These are phyloP conservation scores for Echinarachnius parma DNA, from an alignment of 53 echinoderm and acorn worm genomes.

Conservation along the genomic window DNA sequence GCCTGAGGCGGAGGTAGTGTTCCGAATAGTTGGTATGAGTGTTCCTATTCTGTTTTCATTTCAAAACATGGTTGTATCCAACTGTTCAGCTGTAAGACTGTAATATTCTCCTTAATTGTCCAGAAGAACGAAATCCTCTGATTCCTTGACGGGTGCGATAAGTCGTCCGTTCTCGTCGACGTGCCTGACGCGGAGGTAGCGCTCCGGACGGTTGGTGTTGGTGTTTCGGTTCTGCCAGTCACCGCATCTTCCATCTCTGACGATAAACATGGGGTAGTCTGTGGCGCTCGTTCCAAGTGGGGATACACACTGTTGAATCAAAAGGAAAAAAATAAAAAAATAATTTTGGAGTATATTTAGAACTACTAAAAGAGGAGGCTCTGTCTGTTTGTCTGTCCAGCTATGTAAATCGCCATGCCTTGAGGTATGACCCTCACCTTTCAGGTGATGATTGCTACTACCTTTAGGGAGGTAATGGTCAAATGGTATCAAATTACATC, in stretches of 20 bases:
- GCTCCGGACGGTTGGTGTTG: conserved; percentile 37
- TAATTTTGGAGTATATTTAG: neutral
- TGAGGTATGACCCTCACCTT: too few species aligned
- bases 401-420: too few species aligned
- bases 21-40: too few species aligned
- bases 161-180: conserved; percentile 81
- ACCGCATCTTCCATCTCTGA: conserved; percentile 75
- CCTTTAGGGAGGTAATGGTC: too few species aligned
- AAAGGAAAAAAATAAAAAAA: neutral
- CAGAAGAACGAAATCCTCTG: conserved; percentile 92
- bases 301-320: conserved; percentile 55
- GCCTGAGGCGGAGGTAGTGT: too few species aligned
- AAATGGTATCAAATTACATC: too few species aligned
- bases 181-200: conserved; percentile 67
- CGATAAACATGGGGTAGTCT: conserved; percentile 97
- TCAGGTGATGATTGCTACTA: too few species aligned
- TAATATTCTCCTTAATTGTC: conserved; percentile 50
- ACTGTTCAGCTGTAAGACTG: too few species aligned
- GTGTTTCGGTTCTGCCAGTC: conserved; percentile 78
- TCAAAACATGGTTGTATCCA: too few species aligned
- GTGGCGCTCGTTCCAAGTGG: conserved; percentile 51
- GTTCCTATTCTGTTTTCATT: too few species aligned
- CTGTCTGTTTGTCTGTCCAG: too few species aligned
- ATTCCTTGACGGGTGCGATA: conserved; percentile 69
- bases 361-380: too few species aligned